A percentile compares a stretch with the other conserved stretches of the same genome.
Evolutionary conservation across 2,888 invertebrate genomes (phyloP).

Genomic region (Xylota segnis): DNA sequence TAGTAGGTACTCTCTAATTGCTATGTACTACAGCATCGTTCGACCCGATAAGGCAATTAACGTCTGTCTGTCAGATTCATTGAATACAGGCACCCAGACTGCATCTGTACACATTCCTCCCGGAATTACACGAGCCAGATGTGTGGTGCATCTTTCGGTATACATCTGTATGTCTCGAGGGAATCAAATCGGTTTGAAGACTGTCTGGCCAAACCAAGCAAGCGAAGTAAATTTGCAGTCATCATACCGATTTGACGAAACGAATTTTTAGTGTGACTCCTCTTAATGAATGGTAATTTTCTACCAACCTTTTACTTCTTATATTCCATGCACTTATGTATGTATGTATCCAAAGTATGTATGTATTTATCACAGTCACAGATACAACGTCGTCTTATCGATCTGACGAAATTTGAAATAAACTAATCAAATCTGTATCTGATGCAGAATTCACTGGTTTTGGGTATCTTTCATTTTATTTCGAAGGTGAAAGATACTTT

Average conservation of each 20-base stretch:
- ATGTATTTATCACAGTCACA: neutral
- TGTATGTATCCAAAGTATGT: neutral
- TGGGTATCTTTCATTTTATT: neutral
- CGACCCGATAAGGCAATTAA: constrained; percentile 59
- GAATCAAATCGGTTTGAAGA: no score
- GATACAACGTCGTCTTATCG: constrained; percentile 16
- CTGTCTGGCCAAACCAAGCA: no score
- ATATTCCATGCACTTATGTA: neutral
- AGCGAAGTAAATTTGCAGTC: no score
- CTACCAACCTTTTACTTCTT: constrained; percentile 9
- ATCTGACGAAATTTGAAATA: constrained; percentile 1
- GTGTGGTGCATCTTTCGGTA: constrained; percentile 4
- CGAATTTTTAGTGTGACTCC: no score
- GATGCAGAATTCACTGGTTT: constrained; percentile 5
- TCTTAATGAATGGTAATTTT: neutral
- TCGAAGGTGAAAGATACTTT: neutral
- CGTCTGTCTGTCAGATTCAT: constrained; percentile 32
- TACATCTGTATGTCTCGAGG: neutral
- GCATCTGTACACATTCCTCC: constrained; percentile 14
- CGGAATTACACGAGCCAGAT: constrained; percentile 34
- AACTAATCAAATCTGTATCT: constrained; percentile 9
- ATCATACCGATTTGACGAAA: no score
- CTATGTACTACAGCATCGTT: constrained; percentile 14
- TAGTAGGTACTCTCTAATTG: constrained; percentile 45
- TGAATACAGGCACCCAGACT: constrained; percentile 18